Evolutionary conservation across 1,140 invertebrate species (phyloP).

Genomic region (Drosophila gunungcola): DNA sequence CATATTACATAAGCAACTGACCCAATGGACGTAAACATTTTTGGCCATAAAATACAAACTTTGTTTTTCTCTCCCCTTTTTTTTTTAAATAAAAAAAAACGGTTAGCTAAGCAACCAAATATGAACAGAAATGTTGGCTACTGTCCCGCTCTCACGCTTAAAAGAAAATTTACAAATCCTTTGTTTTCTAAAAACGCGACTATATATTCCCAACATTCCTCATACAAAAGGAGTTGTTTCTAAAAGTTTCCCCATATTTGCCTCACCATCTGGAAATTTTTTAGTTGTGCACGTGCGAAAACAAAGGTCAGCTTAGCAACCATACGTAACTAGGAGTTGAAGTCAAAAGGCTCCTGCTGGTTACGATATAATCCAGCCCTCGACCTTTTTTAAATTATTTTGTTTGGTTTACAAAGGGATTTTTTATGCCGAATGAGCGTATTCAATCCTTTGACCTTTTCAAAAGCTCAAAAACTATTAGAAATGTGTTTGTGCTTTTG

Average conservation of each 20-base stretch:
- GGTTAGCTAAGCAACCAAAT: constrained; percentile 13
- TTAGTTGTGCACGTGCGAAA: neutral
- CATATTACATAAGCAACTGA: constrained; percentile 63
- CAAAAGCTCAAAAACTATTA: neutral
- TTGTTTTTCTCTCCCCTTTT: constrained; percentile 12
- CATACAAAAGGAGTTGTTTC: neutral
- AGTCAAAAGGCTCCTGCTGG: neutral
- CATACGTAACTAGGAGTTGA: neutral
- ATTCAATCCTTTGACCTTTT: neutral
- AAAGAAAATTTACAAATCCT: constrained; percentile 4
- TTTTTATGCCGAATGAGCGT: neutral
- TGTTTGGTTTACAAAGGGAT: neutral
- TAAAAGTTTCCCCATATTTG: neutral
- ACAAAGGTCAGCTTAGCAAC: neutral
- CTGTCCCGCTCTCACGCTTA: constrained; percentile 1
- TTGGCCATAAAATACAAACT: constrained; percentile 13
- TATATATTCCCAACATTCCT: neutral
- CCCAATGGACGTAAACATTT: constrained; percentile 19
- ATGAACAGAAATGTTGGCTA: neutral
- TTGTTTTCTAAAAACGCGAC: neutral
- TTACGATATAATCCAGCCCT: neutral
- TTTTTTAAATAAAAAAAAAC: constrained; percentile 21
- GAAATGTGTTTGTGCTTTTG: neutral
- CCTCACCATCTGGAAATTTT: neutral
- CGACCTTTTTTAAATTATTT: neutral